phyloP scores from a whole-genome alignment of 2,797 vertebrate genomes.

The Karalla daura region DNA sequence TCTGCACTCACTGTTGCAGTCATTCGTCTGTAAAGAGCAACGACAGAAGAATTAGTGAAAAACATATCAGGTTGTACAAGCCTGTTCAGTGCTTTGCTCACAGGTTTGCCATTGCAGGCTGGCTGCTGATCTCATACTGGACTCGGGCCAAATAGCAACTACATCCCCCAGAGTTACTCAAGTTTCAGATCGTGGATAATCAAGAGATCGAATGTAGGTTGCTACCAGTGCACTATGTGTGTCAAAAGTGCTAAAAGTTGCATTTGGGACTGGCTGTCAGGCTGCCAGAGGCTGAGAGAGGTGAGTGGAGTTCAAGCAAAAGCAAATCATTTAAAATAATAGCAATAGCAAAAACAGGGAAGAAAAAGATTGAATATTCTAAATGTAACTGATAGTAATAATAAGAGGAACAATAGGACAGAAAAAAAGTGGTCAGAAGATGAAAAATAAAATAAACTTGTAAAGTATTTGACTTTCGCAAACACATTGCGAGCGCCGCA shows the following conservation, averaged over 20 bases:
- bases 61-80: conserved; percentile 27
- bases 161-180: conserved; percentile 23
- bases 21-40: conserved; percentile 37
- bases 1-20: conserved; percentile 11
- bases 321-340: no score
- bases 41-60: conserved; percentile 43
- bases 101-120: conserved; percentile 17
- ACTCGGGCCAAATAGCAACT: conserved; percentile 21
- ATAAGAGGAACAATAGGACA: not conserved
- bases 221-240: conserved; percentile 3
- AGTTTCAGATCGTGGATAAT: conserved; percentile 38
- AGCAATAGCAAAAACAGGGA: not conserved
- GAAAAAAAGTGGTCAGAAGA: not conserved
- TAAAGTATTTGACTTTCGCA: no score
- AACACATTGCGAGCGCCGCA: no score
- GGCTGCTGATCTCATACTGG: conserved; percentile 12
- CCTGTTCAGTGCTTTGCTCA: conserved; percentile 21
- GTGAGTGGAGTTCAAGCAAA: not conserved
- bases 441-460: no score
- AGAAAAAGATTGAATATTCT: no score
- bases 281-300: not conserved
- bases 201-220: conserved; percentile 38
- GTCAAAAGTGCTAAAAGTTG: conserved; percentile 16
- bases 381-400: no score
- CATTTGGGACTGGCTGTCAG: conserved; percentile 4